Evolutionary conservation across 2,888 invertebrate genomes (phyloP).

Genomic region (Lissocephala sabroskyi): DNA sequence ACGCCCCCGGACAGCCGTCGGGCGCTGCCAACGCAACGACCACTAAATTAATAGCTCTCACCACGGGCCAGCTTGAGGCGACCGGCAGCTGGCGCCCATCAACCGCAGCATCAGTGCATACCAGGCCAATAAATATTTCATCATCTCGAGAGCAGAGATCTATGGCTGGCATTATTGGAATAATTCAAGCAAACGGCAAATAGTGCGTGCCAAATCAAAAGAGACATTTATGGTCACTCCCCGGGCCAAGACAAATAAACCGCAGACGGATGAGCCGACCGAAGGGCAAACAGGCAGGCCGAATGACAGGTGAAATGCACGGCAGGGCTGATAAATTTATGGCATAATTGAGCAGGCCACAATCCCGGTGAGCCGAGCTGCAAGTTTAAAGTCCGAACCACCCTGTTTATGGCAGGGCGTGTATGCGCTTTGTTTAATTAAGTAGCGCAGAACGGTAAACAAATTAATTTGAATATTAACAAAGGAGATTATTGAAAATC

Average conservation of each 20-base stretch:
- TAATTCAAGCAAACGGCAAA: conserved; percentile 27
- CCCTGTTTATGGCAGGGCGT: no score
- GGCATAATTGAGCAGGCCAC: conserved; percentile 61
- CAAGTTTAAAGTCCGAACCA: no score
- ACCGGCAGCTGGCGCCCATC: conserved; percentile 17
- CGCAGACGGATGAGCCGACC: conserved; percentile 5
- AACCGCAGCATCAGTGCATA: not conserved
- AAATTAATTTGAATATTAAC: conserved; percentile 66
- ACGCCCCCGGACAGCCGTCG: not conserved
- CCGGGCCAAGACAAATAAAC: conserved; percentile 14
- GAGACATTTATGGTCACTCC: conserved; percentile 25
- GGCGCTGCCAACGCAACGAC: not conserved
- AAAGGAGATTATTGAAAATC: conserved; percentile 66
- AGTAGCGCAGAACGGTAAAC: conserved; percentile 65
- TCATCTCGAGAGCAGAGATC: conserved; percentile 14
- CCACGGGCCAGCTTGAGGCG: no score
- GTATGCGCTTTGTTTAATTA: conserved; percentile 53
- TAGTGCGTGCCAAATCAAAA: conserved; percentile 36
- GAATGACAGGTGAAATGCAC: conserved; percentile 23
- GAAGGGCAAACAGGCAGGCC: not conserved
- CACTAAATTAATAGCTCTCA: conserved; percentile 34
- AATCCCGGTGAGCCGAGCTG: conserved; percentile 37
- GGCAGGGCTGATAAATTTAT: conserved; percentile 65
- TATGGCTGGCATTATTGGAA: conserved; percentile 21
- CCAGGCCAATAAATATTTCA: conserved; percentile 44